These are phyloP conservation scores for Pan paniscus DNA, from an alignment of 2,113 vertebrate species.

Conservation along the genomic window DNA sequence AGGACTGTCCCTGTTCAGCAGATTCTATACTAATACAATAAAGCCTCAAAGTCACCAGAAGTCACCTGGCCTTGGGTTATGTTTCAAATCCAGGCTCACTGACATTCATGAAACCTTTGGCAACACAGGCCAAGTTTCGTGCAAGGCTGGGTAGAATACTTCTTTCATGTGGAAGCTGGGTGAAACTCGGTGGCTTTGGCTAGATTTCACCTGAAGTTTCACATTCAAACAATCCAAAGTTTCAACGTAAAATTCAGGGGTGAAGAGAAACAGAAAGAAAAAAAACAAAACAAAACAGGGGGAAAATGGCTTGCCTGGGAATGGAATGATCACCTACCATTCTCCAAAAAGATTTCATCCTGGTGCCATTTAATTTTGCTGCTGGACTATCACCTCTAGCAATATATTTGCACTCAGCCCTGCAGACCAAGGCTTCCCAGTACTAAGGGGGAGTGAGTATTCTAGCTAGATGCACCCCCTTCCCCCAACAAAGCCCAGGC, in stretches of 20 bases:
- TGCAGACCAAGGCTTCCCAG: neutral
- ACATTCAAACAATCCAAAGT: conserved; percentile 22
- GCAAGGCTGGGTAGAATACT: conserved; percentile 50
- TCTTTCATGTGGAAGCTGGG: conserved; percentile 64
- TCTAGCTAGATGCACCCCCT: neutral
- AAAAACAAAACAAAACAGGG: neutral
- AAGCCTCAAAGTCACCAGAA: conserved; percentile 51
- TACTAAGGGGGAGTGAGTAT: neutral
- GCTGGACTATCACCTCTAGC: neutral
- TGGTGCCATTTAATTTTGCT: neutral
- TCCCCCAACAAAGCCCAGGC: neutral
- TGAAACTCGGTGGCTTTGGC: conserved; percentile 56
- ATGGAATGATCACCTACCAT: neutral
- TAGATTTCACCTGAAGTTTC: conserved; percentile 59
- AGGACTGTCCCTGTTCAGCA: conserved; percentile 28
- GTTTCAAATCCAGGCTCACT: conserved; percentile 62
- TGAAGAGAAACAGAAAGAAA: neutral
- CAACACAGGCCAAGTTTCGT: conserved; percentile 67
- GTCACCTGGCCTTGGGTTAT: conserved; percentile 66
- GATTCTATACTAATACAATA: conserved; percentile 21
- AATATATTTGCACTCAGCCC: too few relatives aligned
- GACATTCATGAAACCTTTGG: conserved; percentile 67
- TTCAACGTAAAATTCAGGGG: conserved; percentile 43
- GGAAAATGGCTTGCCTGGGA: neutral
- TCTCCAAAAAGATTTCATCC: neutral